A percentile compares a stretch with the other conserved stretches of the same genome.
Conservation (phyloP, 2,888 invertebrate genomes). For the Hirtodrosophila cameraria region DNA sequence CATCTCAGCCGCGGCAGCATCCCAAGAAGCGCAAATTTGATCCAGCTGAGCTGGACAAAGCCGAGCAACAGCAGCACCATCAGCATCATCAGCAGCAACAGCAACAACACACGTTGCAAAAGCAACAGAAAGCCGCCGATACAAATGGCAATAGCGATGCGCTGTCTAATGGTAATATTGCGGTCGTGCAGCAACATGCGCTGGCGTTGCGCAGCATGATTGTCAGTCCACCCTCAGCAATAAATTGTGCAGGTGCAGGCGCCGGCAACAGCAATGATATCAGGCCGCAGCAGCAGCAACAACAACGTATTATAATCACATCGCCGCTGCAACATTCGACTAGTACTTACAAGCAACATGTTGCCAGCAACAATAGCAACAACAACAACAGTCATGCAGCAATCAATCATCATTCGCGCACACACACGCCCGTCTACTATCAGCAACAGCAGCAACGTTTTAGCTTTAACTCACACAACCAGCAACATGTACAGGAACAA, state of each 20-base stretch:
- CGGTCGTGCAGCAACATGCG: slow-evolving; percentile 65
- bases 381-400: slow-evolving; percentile 46
- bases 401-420: slow-evolving; percentile 67
- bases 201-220: slow-evolving; percentile 63
- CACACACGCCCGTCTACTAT: slow-evolving; percentile 66
- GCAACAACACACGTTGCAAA: slow-evolving; percentile 56
- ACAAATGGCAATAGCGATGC: slow-evolving; percentile 61
- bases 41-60: slow-evolving; percentile 83
- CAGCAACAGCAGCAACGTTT: slow-evolving; percentile 64
- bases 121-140: slow-evolving; percentile 69
- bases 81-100: slow-evolving; percentile 44
- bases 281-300: slow-evolving; percentile 56
- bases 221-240: slow-evolving; percentile 57
- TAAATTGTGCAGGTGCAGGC: slow-evolving; percentile 63
- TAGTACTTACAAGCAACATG: slow-evolving; percentile 78
- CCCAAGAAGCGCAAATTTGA: slow-evolving; percentile 92
- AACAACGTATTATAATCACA: slow-evolving; percentile 68
- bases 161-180: slow-evolving; percentile 72
- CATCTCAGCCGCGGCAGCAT: slow-evolving; percentile 88
- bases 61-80: slow-evolving; percentile 68
- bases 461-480: slow-evolving; percentile 75
- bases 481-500: slow-evolving; percentile 70
- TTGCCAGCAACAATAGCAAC: slow-evolving; percentile 43
- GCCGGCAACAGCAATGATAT: slow-evolving; percentile 64
- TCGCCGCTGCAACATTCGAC: slow-evolving; percentile 67